Evolutionary conservation across 2,888 invertebrate genomes (phyloP), one percentile per base, ranked within the genome.

Genomic region (Leptopilina myrica): DNA sequence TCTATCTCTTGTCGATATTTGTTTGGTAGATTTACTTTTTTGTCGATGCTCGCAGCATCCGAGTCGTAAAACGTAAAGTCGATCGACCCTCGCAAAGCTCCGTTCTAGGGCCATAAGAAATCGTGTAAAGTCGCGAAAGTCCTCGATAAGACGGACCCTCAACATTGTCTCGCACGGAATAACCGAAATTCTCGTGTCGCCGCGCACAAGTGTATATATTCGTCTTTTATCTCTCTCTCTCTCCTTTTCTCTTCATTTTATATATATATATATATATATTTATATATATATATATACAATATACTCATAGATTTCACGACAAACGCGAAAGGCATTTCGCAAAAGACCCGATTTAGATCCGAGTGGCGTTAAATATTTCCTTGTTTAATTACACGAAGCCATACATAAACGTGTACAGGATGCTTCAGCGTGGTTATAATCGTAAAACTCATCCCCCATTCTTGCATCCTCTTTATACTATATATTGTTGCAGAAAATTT

Each of bases 321-420:
- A 62, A 62, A 62, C 26, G 2, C 49, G 53, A 26, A 26, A 69
- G 14, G 26, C 53, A 53, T 69, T 69, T 49, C 26, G 14, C 53
- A 46, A 46, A 76, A 64, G 20, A 64, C 40, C 40, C 76, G 76
- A 76, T 76, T 62, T 76, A 67, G 67, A 64, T 56, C 64, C 33
- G 79, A 75, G 14, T 46, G 78, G 65, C 73, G 79, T 81, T 80
- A 83, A 86, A 84, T 84, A 84, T 84, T 83, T 84, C 80, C 80
- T 80, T 67, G 81, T 85, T 86, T 85, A 87, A 86, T 86, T 87
- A 84, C 83, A 81, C 81, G 66, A 64, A 76, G 77, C 46, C 79
- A 64, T 77, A 78, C 67, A 80, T 79, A 79, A 76, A 73, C 62
- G 20, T 62, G 62, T 20, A 62, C 62, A 62, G 64, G 59, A 73